Base-by-base conservation (phyloP, 2,888 invertebrate genomes). In the Mythimna lalbum region DNA sequence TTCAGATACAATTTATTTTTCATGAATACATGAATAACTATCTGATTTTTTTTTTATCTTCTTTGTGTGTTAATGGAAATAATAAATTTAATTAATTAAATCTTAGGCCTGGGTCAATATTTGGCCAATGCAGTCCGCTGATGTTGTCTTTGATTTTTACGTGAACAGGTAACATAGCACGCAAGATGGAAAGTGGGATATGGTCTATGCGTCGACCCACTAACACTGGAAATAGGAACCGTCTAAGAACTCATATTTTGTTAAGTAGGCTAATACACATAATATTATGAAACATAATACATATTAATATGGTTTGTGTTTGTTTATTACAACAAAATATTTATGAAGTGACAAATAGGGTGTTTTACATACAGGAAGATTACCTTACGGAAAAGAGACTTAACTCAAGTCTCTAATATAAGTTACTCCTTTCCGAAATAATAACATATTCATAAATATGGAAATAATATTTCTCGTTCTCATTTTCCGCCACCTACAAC, bases 391-490 rank as follows among this genome's bases (percentile, higher is more conserved):
- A 66, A 76, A 62, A 59, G 31, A 52, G 23, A 7, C 43, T 23
- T 21, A 49, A 49, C 17, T 49, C 53, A 61, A 49, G 50, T 49
- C 56, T 12, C 4, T 12, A 21, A 17, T 66, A 27, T 63, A 39
- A 27, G 53, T 43, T 72, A 59, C 21, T 66, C 19, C 17, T 17
- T 6, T 9, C 19, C 53, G 33, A 76, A 57, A 53, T 65, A 65
- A 53, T 49, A 73, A 62, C 43, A 73, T 23, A 50, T 78, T 79
- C 66, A 73, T 79, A 79, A 79, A 79, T 79, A 76, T 76, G 66
- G 50, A 66, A 73, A 79, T 62, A 76, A 17, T 49, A 53, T 73
- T 52, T 73, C 14, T 36, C 27, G 52, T 36, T 5, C 67, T 74
- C 66, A 62, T 79, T 79, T 78, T 27, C 5, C 61, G 57, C 55